These are phyloP conservation scores for Notodonta dromedarius DNA, from an alignment of 2,888 invertebrate species.

Conservation along the genomic window DNA sequence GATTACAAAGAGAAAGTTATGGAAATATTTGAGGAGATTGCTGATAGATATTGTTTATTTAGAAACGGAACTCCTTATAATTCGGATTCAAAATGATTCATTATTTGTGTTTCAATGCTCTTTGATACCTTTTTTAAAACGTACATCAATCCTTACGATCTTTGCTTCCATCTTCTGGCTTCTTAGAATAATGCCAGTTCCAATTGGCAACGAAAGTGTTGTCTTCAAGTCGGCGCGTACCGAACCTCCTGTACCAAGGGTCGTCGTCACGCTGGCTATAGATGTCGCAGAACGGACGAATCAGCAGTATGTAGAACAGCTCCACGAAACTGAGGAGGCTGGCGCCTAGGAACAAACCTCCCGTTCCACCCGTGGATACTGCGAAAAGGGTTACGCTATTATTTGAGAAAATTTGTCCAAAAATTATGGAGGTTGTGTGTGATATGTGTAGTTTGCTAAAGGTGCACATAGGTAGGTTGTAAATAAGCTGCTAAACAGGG, in stretches of 20 bases:
- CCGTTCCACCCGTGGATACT: conserved; percentile 88
- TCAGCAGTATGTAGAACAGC: conserved; percentile 83
- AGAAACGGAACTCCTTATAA: conserved; percentile 52
- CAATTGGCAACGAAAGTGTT: conserved; percentile 61
- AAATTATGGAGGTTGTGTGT: too few species aligned
- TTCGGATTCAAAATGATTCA: too few species aligned
- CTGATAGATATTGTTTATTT: conserved; percentile 76
- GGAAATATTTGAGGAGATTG: conserved; percentile 82
- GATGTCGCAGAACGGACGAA: conserved; percentile 74
- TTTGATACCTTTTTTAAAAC: too few species aligned
- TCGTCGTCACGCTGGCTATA: conserved; percentile 73
- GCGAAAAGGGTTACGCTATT: conserved; percentile 6
- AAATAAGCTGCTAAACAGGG: too few species aligned
- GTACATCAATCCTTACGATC: not conserved
- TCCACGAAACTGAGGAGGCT: conserved; percentile 88
- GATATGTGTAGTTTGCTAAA: too few species aligned
- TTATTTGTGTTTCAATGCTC: too few species aligned
- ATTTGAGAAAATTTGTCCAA: too few species aligned
- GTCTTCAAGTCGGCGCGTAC: conserved; percentile 60
- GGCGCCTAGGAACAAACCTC: conserved; percentile 86
- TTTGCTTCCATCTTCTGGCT: conserved; percentile 21
- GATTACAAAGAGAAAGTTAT: conserved; percentile 78
- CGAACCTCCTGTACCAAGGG: conserved; percentile 71
- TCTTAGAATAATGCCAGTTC: conserved; percentile 62
- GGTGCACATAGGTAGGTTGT: too few species aligned